Base-by-base conservation (phyloP, 1,140 invertebrate species). In the Latrodectus geometricus region DNA sequence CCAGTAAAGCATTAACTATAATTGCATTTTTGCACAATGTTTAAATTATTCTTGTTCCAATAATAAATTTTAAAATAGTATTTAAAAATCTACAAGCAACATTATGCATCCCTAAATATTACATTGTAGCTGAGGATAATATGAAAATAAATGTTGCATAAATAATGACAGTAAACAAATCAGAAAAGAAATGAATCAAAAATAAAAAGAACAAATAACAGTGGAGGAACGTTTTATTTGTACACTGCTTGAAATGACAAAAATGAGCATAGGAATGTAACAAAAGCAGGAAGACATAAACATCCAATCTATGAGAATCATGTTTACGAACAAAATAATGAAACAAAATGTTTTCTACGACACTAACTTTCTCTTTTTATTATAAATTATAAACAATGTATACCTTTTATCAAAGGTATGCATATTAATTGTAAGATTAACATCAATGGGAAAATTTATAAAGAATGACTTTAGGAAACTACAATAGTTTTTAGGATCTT, bases 171-270 rank as follows among this genome's bases (percentile, higher is more conserved):
- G 35, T 35, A 35, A 35, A 5, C 35, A 35, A 35, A 35, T 35
- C 35, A 35, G 35, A 35, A 35, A 35, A 35, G 35, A 5, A 35
- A 35, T 35, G 35, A 35, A 1, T 35, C 5, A 35, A 35, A 35
- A 35, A 35, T 5, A 35, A 5, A 35, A 50, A 68, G 56, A 56
- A 48, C 61, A 83, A 74, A 20, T 48, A 86, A 86, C 66, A 86
- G 83, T 77, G 65, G 83, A 86, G 75, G 83, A 86, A 86, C 83
- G 83, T 61, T 86, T 86, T 86, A 86, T 86, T 86, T 86, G 74
- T 86, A 86, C 83, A 86, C 74, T 78, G 83, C 83, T 86, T 50
- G 66, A 75, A 83, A 75, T 54, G 70, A 78, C 74, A 77, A 78
- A 84, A 86, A 17, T 78, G 17, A 86, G 65, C 74, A 86, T 77